A percentile compares a stretch with the other conserved stretches of the same genome.
phyloP scores from a whole-genome alignment of 1,140 invertebrate species.

The Anagrus nilaparvatae region DNA sequence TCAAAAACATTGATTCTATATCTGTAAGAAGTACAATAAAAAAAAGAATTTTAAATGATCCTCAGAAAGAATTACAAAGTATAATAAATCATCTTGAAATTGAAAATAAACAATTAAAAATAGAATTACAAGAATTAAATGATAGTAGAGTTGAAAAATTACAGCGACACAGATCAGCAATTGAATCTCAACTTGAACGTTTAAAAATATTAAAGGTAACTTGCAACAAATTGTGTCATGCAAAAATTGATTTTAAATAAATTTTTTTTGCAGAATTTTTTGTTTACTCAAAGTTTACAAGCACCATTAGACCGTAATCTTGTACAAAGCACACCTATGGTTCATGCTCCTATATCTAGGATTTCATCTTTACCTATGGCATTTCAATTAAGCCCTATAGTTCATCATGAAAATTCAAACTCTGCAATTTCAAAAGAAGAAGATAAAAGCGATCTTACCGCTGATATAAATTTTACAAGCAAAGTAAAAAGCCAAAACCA shows the following conservation, averaged over 20 bases:
- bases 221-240: constrained; percentile 4
- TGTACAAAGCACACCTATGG: constrained; percentile 38
- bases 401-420: constrained; percentile 27
- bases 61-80: constrained; percentile 44
- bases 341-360: constrained; percentile 28
- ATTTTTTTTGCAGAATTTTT: constrained; percentile 29
- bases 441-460: constrained; percentile 11
- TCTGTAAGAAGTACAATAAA: constrained; percentile 32
- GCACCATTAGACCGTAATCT: constrained; percentile 24
- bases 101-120: constrained; percentile 40
- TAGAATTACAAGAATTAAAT: constrained; percentile 34
- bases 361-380: constrained; percentile 31
- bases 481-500: constrained; percentile 7
- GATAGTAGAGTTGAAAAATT: constrained; percentile 33
- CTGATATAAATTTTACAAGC: constrained; percentile 10
- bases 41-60: constrained; percentile 34
- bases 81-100: constrained; percentile 45
- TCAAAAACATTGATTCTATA: constrained; percentile 20
- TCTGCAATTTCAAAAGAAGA: too few species aligned
- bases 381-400: constrained; percentile 41
- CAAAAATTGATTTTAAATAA: constrained; percentile 7
- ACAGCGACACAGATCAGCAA: constrained; percentile 34
- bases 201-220: constrained; percentile 41
- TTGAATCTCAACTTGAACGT: constrained; percentile 42
- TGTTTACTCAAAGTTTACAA: constrained; percentile 29